Conservation (phyloP, 30 jellyfish, hydroid and myxozoan species). For the Rhopilema esculentum region DNA sequence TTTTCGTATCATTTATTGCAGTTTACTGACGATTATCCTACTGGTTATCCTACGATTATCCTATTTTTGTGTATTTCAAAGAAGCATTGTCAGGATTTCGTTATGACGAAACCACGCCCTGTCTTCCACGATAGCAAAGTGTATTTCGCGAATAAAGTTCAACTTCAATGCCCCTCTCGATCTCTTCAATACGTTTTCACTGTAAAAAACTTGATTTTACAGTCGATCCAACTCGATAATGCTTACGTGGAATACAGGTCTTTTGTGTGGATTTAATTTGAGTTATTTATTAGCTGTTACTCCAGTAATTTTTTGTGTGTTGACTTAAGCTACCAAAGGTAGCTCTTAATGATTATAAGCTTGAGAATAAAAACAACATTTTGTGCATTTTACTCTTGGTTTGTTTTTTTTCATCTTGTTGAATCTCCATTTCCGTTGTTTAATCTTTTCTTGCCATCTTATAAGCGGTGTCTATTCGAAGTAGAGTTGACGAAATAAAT, state of each 20-base stretch:
- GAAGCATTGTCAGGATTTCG: background rate
- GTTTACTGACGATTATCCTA: background rate
- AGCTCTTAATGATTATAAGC: constrained; percentile 14
- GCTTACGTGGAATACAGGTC: constrained; percentile 28
- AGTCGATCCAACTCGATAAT: constrained; percentile 3
- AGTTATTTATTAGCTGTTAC: background rate
- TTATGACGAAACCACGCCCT: background rate
- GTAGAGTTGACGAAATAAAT: no score
- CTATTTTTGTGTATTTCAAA: background rate
- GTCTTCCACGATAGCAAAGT: background rate
- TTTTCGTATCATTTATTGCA: background rate
- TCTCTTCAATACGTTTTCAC: background rate
- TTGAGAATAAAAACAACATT: background rate
- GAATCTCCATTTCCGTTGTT: background rate
- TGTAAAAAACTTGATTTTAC: background rate
- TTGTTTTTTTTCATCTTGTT: background rate
- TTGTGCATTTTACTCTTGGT: background rate
- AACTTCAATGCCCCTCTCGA: no score
- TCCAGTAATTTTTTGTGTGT: no score
- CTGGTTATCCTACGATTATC: background rate
- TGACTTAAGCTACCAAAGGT: constrained; percentile 70
- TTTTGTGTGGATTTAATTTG: constrained; percentile 36
- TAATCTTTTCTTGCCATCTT: no score
- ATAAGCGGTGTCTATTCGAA: no score
- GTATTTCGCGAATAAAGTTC: background rate